These are phyloP conservation scores for Spodoptera frugiperda DNA, from an alignment of 1,140 invertebrate species.

Conservation along the genomic window DNA sequence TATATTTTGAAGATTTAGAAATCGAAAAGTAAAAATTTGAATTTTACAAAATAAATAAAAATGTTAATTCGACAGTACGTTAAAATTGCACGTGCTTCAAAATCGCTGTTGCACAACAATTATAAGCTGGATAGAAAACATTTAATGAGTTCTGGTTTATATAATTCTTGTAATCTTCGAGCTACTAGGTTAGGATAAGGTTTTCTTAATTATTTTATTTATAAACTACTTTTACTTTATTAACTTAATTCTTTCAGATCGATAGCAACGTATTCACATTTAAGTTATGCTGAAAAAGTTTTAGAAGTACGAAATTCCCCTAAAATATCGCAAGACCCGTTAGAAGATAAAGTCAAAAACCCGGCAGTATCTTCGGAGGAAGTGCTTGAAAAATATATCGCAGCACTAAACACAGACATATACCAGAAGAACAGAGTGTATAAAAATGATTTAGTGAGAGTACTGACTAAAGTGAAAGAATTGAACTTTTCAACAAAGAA, in stretches of 20 bases:
- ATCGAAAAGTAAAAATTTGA: conserved; percentile 5
- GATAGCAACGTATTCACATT: not conserved
- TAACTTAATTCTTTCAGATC: conserved; percentile 33
- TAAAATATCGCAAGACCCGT: not conserved
- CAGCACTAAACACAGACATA: conserved; percentile 73
- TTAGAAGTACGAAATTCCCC: not conserved
- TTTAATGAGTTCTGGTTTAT: conserved; percentile 7
- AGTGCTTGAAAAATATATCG: conserved; percentile 73
- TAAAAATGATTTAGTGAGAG: conserved; percentile 77
- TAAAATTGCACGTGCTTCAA: conserved; percentile 59
- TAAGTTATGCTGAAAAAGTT: not conserved
- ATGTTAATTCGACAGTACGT: conserved; percentile 67
- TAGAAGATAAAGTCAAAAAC: conserved; percentile 13
- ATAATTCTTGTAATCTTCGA: not conserved
- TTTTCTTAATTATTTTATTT: not conserved
- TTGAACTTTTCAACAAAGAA: conserved; percentile 73
- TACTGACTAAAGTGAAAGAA: conserved; percentile 75
- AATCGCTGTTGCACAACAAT: conserved; percentile 55
- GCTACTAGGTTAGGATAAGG: conserved; percentile 36
- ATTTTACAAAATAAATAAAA: conserved; percentile 40
- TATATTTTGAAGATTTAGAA: conserved; percentile 16
- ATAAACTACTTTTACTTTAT: not conserved
- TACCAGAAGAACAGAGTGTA: conserved; percentile 79
- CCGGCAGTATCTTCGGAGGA: conserved; percentile 62
- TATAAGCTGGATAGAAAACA: conserved; percentile 50